A percentile compares a stretch with the other conserved stretches of the same genome.
phyloP scores from a whole-genome alignment of 2,888 invertebrate species.

The Drosophila monieri region DNA sequence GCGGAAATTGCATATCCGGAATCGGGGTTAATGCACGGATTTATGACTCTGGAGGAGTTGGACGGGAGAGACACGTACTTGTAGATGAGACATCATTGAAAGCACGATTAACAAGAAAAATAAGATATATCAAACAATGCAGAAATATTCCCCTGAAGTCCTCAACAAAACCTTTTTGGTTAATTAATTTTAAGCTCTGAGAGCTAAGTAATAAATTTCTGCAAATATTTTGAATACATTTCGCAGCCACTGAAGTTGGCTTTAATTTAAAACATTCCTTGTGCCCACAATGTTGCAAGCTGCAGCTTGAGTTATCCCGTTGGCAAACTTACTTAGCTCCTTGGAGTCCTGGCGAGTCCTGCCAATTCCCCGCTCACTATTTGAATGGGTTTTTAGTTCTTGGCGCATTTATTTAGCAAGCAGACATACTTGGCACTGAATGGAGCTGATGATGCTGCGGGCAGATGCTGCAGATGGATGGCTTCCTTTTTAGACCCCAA shows the following conservation, averaged over 20 bases:
- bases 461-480: constrained; percentile 22
- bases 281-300: constrained; percentile 1
- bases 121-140: background rate
- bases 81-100: too few relatives aligned
- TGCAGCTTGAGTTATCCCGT: constrained; percentile 26
- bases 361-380: constrained; percentile 21
- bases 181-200: background rate
- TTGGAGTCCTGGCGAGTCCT: constrained; percentile 4
- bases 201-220: background rate
- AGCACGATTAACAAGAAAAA: background rate
- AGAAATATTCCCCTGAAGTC: background rate
- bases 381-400: constrained; percentile 37
- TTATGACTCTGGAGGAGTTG: background rate
- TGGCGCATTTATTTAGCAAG: constrained; percentile 21
- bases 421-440: constrained; percentile 31
- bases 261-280: constrained; percentile 2
- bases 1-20: constrained; percentile 15
- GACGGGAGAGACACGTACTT: background rate
- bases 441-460: constrained; percentile 21
- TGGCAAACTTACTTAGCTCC: constrained; percentile 10
- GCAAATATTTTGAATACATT: background rate
- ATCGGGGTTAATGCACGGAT: background rate
- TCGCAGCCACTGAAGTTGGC: background rate
- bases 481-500: constrained; percentile 21
- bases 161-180: background rate